phyloP scores from a whole-genome alignment of 2,113 vertebrate genomes.

The Mus pahari region DNA sequence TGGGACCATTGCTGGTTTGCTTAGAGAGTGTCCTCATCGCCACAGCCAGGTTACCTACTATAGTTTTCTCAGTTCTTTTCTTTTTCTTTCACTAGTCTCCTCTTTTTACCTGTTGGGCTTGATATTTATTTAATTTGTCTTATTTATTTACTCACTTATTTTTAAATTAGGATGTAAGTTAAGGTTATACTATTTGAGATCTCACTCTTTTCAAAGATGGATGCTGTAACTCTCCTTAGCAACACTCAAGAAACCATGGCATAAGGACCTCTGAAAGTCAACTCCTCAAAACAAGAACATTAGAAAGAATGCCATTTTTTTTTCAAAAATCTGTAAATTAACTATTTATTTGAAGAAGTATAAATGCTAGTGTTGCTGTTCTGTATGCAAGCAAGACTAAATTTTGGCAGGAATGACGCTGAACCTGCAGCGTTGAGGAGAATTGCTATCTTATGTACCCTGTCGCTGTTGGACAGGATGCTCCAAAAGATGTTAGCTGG shows the following conservation, averaged over 20 bases:
- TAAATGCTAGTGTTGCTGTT: not conserved
- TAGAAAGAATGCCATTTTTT: conserved; percentile 37
- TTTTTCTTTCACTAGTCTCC: not conserved
- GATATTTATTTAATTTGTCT: not conserved
- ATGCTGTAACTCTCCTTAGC: not conserved
- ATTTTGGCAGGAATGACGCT: not conserved
- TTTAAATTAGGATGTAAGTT: not conserved
- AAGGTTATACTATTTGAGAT: not conserved
- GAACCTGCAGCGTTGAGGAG: not conserved
- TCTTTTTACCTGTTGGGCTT: not conserved
- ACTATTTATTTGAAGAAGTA: not conserved
- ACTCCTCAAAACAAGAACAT: not conserved
- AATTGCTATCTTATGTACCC: not conserved
- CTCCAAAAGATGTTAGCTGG: not conserved
- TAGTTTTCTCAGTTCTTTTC: conserved; percentile 21
- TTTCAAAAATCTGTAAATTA: conserved; percentile 20
- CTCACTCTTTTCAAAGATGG: conserved; percentile 21
- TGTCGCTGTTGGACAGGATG: not conserved
- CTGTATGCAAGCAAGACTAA: not conserved
- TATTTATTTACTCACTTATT: not conserved
- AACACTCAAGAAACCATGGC: not conserved
- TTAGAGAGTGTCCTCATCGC: not conserved
- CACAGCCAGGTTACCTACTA: not conserved
- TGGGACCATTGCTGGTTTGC: not conserved
- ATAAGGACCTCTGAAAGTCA: conserved; percentile 8